Evolutionary conservation across 1,140 invertebrate species (phyloP).

Genomic region (Aphidius gifuensis): DNA sequence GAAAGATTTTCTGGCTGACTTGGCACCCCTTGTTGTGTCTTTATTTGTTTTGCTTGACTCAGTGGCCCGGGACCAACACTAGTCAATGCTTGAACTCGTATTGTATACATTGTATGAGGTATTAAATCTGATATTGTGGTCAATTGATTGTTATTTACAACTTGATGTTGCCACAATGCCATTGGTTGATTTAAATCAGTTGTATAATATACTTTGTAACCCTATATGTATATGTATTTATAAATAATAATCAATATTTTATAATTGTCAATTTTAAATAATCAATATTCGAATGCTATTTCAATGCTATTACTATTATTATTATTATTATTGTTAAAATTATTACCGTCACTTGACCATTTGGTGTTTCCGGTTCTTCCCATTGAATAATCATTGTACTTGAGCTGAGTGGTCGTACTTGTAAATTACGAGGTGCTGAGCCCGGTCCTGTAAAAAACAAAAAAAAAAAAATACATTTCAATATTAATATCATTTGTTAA

Average conservation of each 20-base stretch:
- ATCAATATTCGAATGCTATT: background rate
- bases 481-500: background rate
- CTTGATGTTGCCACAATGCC: slow-evolving; percentile 87
- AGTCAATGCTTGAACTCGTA: slow-evolving; percentile 86
- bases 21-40: slow-evolving; percentile 94
- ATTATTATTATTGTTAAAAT: slow-evolving; percentile 3
- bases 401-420: slow-evolving; percentile 87
- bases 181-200: slow-evolving; percentile 81
- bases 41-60: slow-evolving; percentile 89
- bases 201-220: slow-evolving; percentile 97
- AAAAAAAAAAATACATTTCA: slow-evolving; percentile 13
- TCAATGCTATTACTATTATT: background rate
- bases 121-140: slow-evolving; percentile 90
- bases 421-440: slow-evolving; percentile 88
- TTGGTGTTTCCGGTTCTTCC: slow-evolving; percentile 94
- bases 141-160: slow-evolving; percentile 88
- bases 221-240: slow-evolving; percentile 59
- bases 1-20: slow-evolving; percentile 89
- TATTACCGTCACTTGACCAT: slow-evolving; percentile 89
- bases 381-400: slow-evolving; percentile 95
- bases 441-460: slow-evolving; percentile 75
- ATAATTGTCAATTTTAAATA: slow-evolving; percentile 9
- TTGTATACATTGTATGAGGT: slow-evolving; percentile 87
- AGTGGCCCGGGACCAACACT: slow-evolving; percentile 88
- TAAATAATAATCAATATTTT: background rate